These are phyloP conservation scores for Eufriesea mexicana DNA, from an alignment of 1,140 invertebrate species.

Conservation along the genomic window DNA sequence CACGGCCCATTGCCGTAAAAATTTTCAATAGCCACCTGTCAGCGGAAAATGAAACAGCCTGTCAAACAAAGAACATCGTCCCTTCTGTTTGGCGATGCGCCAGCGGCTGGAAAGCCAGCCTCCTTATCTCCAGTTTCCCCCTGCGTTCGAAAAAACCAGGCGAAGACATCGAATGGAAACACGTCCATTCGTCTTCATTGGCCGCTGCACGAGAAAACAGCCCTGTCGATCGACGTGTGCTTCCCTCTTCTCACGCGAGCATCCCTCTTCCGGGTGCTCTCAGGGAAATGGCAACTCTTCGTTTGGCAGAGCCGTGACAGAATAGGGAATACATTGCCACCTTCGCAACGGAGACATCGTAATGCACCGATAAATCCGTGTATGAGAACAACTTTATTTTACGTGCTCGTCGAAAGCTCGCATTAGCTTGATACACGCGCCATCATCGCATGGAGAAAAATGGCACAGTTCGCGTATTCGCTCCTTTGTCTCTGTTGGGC, in stretches of 20 bases:
- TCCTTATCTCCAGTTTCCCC: neutral
- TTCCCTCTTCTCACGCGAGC: too few relatives aligned
- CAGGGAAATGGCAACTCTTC: neutral
- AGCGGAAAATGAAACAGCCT: conserved; percentile 37
- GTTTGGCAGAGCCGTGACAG: neutral
- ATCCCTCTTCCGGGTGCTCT: neutral
- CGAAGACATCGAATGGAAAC: neutral
- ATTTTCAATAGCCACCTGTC: conserved; percentile 49
- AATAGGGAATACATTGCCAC: neutral
- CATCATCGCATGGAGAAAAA: too few relatives aligned
- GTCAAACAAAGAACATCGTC: conserved; percentile 34
- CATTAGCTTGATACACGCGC: too few relatives aligned
- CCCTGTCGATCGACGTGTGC: neutral
- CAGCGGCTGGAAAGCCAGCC: neutral
- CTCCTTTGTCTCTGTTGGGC: too few relatives aligned
- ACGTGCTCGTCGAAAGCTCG: neutral
- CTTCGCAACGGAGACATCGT: neutral
- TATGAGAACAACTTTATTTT: too few relatives aligned
- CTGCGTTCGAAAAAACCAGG: neutral
- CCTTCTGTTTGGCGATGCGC: conserved; percentile 13
- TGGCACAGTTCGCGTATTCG: too few relatives aligned
- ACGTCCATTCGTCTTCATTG: neutral
- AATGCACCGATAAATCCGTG: neutral
- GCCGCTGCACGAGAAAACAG: neutral
- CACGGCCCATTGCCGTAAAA: conserved; percentile 13